Base-by-base conservation (phyloP, 2,797 vertebrate genomes). In the Eulemur coronatus region DNA sequence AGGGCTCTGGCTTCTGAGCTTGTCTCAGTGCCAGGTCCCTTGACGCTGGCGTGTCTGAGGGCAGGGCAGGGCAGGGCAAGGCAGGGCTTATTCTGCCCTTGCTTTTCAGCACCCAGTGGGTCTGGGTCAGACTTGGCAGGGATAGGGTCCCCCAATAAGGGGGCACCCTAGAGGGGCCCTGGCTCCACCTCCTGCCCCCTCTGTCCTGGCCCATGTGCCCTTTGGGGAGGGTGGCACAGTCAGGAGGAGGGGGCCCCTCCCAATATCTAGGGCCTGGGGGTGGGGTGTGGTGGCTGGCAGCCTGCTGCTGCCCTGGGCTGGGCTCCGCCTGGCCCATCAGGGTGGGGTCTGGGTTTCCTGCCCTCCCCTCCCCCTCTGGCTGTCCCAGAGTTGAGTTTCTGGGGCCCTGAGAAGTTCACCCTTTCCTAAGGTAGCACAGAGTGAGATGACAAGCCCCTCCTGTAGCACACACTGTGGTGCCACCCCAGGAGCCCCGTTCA, bases 231-330 rank as follows among this genome's bases (percentile, higher is more conserved):
- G 57, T 12, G 24, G 8, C 14, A 2, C 9, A 15, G 35, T 26
- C 20, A 14, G 48, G 57, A 85, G 35, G 15, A 81, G 22, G 1
- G 12, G 84, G 15, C 1, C 50, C 63, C 43, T 52, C 33, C 15
- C 17, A 43, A 10, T 20, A 26, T 10, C 20, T 43, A 65, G 75
- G 61, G 81, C 14, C 8, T 61, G 26, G 50, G 30, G 33, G 3
- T 28, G 78, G 35, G 46, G 26, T 4, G 4, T 13, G 4, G 15
- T 1, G 26, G n/a, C 30, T 12, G 46, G 46, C 46, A 12, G 18
- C 75, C 13, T 0, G 1, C 43, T 11, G 7, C 20, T 26, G 69
- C 1, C 1, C 24, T 22, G 14, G n/a, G 55, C 13, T n/a, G 46
- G 20, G 46, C 46, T 70, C 30, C 15, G 20, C 4, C 48, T 2